A percentile compares a stretch with the other conserved stretches of the same genome.
These are phyloP conservation scores for Pedetes capensis DNA, from an alignment of 2,113 vertebrate species.

Conservation along the genomic window DNA sequence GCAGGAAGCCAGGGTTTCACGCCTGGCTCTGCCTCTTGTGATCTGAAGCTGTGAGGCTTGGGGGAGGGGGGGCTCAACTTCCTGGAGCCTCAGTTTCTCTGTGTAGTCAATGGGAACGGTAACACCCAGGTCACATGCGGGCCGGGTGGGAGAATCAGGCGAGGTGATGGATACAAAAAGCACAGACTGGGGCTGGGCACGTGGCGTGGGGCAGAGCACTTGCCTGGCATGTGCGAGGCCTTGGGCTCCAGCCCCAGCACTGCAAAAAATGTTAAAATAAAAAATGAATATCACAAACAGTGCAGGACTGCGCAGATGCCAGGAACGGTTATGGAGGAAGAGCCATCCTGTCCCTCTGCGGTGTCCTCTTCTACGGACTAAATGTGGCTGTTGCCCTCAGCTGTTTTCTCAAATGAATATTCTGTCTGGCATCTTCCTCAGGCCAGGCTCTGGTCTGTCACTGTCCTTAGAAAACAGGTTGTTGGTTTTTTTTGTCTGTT, in stretches of 20 bases:
- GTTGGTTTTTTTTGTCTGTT: too few species aligned
- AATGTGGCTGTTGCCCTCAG: not conserved
- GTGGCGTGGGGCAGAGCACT: too few species aligned
- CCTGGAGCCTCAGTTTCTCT: not conserved
- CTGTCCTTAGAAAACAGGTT: too few species aligned
- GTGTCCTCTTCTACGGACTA: not conserved
- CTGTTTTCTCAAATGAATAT: not conserved
- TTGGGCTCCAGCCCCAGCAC: too few species aligned
- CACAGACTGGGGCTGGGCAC: not conserved
- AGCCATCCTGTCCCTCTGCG: too few species aligned
- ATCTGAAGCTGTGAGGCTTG: too few species aligned
- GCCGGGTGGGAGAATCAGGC: not conserved
- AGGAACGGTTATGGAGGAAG: not conserved
- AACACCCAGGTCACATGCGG: accelerated
- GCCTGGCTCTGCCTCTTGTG: too few species aligned
- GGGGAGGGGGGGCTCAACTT: not conserved
- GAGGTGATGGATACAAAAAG: accelerated
- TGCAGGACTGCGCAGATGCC: not conserved
- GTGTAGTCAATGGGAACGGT: not conserved
- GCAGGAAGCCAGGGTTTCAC: too few species aligned
- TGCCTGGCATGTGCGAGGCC: not conserved
- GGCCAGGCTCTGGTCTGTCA: not conserved
- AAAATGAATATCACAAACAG: not conserved
- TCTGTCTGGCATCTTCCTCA: not conserved
- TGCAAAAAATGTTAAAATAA: too few species aligned